phyloP scores from a whole-genome alignment of 92 coral and sea anemone genomes.

The Galaxea fascicularis region DNA sequence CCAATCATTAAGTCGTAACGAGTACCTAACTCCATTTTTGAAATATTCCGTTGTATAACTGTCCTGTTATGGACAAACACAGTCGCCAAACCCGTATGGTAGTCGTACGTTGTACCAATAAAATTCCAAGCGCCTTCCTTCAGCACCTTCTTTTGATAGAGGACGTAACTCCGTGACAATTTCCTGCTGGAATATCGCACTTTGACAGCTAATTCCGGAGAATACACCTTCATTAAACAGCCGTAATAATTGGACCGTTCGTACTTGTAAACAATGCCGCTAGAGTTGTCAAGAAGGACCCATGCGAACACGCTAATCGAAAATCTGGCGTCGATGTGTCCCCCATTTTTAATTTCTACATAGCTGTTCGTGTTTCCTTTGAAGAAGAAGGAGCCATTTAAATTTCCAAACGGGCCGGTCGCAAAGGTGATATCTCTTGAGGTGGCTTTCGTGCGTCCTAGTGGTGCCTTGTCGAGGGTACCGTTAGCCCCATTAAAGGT shows the following conservation, averaged over 20 bases:
- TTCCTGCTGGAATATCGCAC: constrained; percentile 17
- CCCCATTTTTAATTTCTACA: constrained; percentile 9
- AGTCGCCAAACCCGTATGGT: constrained; percentile 55
- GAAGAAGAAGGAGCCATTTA: constrained; percentile 43
- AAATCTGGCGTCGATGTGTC: constrained; percentile 20
- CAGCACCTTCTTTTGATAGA: constrained; percentile 4
- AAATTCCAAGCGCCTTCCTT: constrained; percentile 52
- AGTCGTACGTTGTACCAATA: constrained; percentile 58
- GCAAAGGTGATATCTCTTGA: constrained; percentile 12
- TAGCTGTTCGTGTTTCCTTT: constrained; percentile 18
- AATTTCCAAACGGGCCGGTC: constrained; percentile 43
- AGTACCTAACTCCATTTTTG: constrained; percentile 54
- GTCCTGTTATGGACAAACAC: constrained; percentile 57
- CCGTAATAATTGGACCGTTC: background rate
- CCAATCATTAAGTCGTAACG: constrained; percentile 44
- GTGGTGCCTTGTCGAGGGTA: constrained; percentile 25
- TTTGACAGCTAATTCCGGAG: background rate
- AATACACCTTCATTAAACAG: background rate
- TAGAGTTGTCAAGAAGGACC: constrained; percentile 17
- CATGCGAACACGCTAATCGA: constrained; percentile 28
- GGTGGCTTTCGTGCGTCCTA: background rate
- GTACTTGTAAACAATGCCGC: constrained; percentile 20
- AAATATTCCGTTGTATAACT: constrained; percentile 38
- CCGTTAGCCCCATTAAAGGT: constrained; percentile 24
- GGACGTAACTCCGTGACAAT: background rate